phyloP scores from a whole-genome alignment of 1,140 invertebrate genomes.

The Melipona quadrifasciata region DNA sequence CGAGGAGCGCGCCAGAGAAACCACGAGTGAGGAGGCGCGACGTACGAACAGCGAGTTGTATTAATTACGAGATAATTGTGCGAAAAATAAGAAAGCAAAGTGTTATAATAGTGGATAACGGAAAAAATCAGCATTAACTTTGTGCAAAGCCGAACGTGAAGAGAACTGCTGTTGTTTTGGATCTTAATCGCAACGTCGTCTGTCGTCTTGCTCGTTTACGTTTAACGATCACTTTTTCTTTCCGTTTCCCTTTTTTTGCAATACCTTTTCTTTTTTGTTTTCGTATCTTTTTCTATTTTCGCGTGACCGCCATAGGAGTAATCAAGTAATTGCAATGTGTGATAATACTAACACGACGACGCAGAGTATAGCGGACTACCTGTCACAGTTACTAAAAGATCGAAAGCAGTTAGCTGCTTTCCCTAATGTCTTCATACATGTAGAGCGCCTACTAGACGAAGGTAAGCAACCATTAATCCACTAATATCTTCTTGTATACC shows the following conservation, averaged over 20 bases:
- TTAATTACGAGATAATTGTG: conserved; percentile 23
- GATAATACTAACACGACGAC: conserved; percentile 90
- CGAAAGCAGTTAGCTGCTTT: conserved; percentile 99
- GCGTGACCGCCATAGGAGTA: conserved; percentile 73
- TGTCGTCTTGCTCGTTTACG: conserved; percentile 33
- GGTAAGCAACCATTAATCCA: conserved; percentile 87
- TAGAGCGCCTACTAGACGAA: conserved; percentile 99
- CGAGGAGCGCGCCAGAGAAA: conserved; percentile 51
- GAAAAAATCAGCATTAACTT: conserved; percentile 62
- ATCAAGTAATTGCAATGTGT: conserved; percentile 85
- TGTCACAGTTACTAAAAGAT: conserved; percentile 99
- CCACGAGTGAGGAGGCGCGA: conserved; percentile 48
- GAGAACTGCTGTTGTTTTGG: conserved; percentile 6
- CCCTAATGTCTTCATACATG: conserved; percentile 99
- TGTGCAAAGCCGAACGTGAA: conserved; percentile 75
- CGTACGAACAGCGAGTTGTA: conserved; percentile 39
- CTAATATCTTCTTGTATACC: conserved; percentile 28
- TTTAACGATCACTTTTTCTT: conserved; percentile 37
- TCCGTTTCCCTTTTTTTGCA: conserved; percentile 35
- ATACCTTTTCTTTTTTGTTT: conserved; percentile 3
- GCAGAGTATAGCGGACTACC: conserved; percentile 99
- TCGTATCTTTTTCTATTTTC: conserved; percentile 59
- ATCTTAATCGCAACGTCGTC: conserved; percentile 44
- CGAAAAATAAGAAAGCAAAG: conserved; percentile 22
- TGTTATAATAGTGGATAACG: conserved; percentile 60